phyloP scores from a whole-genome alignment of 2,113 vertebrate genomes.

The Cariama cristata region DNA sequence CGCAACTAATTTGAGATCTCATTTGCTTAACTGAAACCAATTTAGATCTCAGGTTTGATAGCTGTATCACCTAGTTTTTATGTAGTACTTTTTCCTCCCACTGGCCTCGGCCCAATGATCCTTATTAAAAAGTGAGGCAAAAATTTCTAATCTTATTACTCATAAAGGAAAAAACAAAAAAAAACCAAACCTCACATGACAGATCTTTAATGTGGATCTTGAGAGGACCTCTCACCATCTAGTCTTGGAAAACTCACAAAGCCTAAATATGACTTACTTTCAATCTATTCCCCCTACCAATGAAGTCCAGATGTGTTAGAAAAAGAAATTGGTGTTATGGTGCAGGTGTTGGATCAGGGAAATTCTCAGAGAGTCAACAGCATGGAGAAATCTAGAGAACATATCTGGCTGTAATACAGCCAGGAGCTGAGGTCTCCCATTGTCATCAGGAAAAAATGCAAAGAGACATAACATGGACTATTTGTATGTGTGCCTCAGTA shows the following conservation, averaged over 20 bases:
- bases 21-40: neutral
- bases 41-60: neutral
- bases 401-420: neutral
- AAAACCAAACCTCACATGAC: neutral
- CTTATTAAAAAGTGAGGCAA: neutral
- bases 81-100: neutral
- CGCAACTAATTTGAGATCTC: neutral
- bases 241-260: neutral
- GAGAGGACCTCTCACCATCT: neutral
- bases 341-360: neutral
- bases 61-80: neutral
- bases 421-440: neutral
- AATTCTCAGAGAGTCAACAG: neutral
- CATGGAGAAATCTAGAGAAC: neutral
- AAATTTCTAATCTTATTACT: neutral
- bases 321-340: neutral
- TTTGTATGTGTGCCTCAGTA: neutral
- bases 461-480: fast-evolving
- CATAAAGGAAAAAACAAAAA: neutral
- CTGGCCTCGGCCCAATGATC: neutral
- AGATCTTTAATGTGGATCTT: neutral
- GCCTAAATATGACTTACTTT: neutral
- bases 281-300: neutral
- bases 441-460: neutral
- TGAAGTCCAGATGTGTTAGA: neutral